Percentiles rank a stretch among this genome's conserved stretches.
Conservation (phyloP, 2,113 vertebrate species). For the Sceloporus undulatus region DNA sequence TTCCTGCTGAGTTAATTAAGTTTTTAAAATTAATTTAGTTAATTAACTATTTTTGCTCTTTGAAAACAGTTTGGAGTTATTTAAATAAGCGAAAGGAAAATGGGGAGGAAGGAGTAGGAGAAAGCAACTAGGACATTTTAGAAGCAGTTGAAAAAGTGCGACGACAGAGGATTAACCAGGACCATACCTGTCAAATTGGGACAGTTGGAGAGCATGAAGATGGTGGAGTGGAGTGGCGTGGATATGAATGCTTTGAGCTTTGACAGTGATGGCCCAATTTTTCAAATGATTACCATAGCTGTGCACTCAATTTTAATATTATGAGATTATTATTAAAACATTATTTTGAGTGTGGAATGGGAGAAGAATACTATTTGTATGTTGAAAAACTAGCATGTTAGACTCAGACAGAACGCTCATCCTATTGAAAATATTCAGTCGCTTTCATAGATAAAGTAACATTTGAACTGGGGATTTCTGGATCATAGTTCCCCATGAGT, state of each 20-base stretch:
- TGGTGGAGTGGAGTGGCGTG: too few relatives aligned
- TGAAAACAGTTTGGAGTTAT: too few relatives aligned
- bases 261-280: background rate
- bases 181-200: too few relatives aligned
- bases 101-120: too few relatives aligned
- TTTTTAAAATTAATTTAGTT: too few relatives aligned
- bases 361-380: background rate
- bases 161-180: too few relatives aligned
- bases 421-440: background rate
- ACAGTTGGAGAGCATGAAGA: too few relatives aligned
- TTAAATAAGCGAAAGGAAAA: too few relatives aligned
- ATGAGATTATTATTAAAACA: background rate
- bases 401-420: background rate
- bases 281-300: background rate
- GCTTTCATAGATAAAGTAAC: background rate
- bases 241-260: background rate
- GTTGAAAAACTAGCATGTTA: background rate
- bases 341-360: background rate
- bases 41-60: too few relatives aligned
- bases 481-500: background rate
- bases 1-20: too few relatives aligned
- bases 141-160: too few relatives aligned
- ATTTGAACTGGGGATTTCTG: background rate
- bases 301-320: background rate
- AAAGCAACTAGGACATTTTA: too few relatives aligned